Conservation (phyloP, 2,797 vertebrate species). For the Brotula barbata region DNA sequence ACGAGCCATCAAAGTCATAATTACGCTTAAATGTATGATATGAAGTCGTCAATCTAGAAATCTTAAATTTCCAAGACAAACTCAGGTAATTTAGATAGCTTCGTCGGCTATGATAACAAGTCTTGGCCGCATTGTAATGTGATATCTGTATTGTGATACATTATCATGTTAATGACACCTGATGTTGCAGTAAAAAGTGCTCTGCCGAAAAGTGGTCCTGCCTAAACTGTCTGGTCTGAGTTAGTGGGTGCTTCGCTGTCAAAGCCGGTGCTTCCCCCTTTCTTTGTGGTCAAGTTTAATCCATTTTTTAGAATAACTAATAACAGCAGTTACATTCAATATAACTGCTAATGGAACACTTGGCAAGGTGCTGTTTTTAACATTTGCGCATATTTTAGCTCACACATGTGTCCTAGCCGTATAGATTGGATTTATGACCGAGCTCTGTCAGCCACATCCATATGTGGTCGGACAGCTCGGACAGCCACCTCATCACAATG, state of each 20-base stretch:
- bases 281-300: not conserved
- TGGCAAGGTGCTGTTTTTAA: not conserved
- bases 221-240: too few species aligned
- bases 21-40: conserved; percentile 9
- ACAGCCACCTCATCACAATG: not conserved
- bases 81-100: not conserved
- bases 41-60: not conserved
- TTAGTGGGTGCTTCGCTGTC: not conserved
- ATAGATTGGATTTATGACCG: not conserved
- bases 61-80: not conserved
- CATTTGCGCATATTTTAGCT: not conserved
- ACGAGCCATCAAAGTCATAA: not conserved
- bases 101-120: not conserved
- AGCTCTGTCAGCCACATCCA: not conserved
- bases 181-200: too few species aligned
- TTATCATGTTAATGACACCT: too few species aligned
- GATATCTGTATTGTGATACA: not conserved
- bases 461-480: not conserved
- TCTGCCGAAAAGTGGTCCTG: too few species aligned
- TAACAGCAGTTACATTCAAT: not conserved
- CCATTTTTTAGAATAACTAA: not conserved
- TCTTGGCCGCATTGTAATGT: not conserved
- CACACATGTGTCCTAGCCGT: not conserved
- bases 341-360: not conserved
- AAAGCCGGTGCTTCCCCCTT: not conserved